Percentiles rank a stretch among this genome's conserved stretches.
Evolutionary conservation across 1,140 invertebrate genomes (phyloP).

Genomic region (Leptopilina clavipes): DNA sequence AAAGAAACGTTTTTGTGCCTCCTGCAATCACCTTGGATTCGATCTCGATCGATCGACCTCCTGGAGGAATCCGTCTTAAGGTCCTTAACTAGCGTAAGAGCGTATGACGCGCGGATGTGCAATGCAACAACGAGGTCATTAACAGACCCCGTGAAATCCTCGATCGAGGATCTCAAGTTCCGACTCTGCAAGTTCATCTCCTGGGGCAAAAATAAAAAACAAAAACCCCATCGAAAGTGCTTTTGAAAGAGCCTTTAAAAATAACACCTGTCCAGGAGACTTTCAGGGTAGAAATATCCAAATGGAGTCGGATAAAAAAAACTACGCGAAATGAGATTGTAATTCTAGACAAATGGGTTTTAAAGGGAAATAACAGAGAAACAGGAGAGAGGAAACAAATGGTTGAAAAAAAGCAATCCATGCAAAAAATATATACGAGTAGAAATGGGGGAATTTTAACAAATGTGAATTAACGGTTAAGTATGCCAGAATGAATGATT

Average conservation of each 20-base stretch:
- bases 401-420: background rate
- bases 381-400: background rate
- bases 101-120: background rate
- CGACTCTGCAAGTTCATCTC: background rate
- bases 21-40: constrained; percentile 30
- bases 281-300: background rate
- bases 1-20: constrained; percentile 35
- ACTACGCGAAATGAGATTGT: background rate
- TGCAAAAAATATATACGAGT: background rate
- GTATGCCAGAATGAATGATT: background rate
- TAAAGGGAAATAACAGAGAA: background rate
- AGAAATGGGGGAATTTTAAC: background rate
- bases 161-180: constrained; percentile 6
- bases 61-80: constrained; percentile 36
- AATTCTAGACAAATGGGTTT: background rate
- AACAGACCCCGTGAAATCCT: background rate
- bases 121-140: background rate
- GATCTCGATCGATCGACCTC: constrained; percentile 29
- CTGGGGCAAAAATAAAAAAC: background rate
- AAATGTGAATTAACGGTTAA: no score
- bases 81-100: background rate
- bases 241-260: background rate
- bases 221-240: no score
- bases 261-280: background rate
- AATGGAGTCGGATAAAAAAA: background rate